Evolutionary conservation across 2,113 vertebrate genomes (phyloP).

Genomic region (Capreolus pygargus): DNA sequence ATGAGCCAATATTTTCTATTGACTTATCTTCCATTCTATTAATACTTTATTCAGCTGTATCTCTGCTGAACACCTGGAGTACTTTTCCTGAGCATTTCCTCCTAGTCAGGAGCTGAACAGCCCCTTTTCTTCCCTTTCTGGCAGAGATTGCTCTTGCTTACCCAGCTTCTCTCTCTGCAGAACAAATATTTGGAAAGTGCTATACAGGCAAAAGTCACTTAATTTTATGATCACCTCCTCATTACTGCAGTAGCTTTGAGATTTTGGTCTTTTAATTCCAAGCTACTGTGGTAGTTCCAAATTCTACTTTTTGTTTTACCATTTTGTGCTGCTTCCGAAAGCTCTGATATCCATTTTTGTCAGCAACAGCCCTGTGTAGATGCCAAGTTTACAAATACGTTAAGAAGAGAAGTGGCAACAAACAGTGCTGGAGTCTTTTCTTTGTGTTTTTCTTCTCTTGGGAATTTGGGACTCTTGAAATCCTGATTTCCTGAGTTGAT

Average conservation of each 20-base stretch:
- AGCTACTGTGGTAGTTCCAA: background rate
- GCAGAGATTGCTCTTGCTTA: background rate
- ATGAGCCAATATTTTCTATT: background rate
- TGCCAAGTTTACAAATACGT: background rate
- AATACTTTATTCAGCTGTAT: background rate
- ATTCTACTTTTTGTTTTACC: background rate
- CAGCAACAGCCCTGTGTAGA: background rate
- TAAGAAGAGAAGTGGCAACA: background rate
- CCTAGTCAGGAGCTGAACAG: background rate
- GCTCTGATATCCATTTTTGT: background rate
- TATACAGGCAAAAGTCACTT: background rate
- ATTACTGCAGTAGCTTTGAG: background rate
- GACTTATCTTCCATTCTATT: background rate
- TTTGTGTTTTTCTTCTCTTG: background rate
- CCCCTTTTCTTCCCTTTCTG: background rate
- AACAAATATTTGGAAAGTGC: background rate
- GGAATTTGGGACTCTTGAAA: background rate
- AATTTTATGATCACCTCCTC: background rate
- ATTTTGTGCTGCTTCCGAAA: background rate
- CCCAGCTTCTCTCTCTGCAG: rapidly evolving
- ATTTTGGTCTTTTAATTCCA: background rate
- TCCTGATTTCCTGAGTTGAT: background rate
- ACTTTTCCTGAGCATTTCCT: background rate
- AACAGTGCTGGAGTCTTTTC: rapidly evolving
- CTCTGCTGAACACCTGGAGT: background rate